phyloP scores from a whole-genome alignment of 2,888 invertebrate species.

The Thymelicus acteon region DNA sequence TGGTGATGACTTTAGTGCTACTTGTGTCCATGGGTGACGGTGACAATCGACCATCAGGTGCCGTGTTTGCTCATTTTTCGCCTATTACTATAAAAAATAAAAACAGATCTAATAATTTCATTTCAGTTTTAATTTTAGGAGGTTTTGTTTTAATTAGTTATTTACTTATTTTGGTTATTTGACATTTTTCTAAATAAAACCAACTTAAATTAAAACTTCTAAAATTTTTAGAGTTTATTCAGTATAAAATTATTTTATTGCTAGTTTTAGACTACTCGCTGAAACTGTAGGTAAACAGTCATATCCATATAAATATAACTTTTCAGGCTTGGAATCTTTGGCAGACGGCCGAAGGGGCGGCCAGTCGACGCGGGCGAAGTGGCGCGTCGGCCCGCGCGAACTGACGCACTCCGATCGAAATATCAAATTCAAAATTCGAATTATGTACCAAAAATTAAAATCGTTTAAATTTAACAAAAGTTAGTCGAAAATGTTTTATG shows the following conservation, averaged over 20 bases:
- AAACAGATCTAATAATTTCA: no score
- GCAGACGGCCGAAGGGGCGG: conserved; percentile 73
- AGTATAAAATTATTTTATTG: not conserved
- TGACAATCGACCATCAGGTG: no score
- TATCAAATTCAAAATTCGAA: conserved; percentile 55
- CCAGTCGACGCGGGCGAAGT: conserved; percentile 74
- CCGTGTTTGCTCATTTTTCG: no score
- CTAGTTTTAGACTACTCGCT: conserved; percentile 40
- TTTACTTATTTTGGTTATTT: no score
- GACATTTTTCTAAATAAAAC: no score
- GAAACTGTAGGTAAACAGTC: conserved; percentile 55
- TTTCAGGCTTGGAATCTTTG: conserved; percentile 77
- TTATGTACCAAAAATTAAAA: conserved; percentile 9
- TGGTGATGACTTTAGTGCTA: no score
- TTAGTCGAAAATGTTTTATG: not conserved
- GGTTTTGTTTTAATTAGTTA: no score
- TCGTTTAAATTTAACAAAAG: conserved; percentile 37
- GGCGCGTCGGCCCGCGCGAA: conserved; percentile 66
- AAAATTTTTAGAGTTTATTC: not conserved
- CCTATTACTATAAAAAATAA: no score
- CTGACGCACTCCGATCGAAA: conserved; percentile 56
- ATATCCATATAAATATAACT: conserved; percentile 78
- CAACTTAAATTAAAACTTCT: no score
- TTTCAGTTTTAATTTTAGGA: no score
- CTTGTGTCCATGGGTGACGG: no score